phyloP scores from a whole-genome alignment of 2,797 vertebrate species.

The Odontamblyopus rebecca region DNA sequence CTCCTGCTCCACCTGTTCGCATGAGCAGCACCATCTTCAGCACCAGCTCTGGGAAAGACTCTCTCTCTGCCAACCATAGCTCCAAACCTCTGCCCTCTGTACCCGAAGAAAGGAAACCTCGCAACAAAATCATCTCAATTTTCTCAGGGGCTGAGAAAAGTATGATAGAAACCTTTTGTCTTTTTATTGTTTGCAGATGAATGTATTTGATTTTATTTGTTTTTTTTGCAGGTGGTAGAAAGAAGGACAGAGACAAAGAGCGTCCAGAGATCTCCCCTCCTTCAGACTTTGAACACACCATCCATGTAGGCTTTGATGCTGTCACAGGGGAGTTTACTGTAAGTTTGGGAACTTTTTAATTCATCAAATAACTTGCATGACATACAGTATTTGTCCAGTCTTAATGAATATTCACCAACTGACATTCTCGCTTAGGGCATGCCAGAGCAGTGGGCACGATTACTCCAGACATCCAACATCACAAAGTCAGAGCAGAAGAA shows the following conservation, averaged over 20 bases:
- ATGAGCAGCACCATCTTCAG: slow-evolving; percentile 93
- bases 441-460: slow-evolving; percentile 97
- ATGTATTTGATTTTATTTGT: slow-evolving; percentile 4
- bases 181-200: not conserved
- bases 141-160: slow-evolving; percentile 93
- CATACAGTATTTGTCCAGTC: not conserved
- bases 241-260: slow-evolving; percentile 94
- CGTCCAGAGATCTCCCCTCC: slow-evolving; percentile 96
- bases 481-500: slow-evolving; percentile 99
- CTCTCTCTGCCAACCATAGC: slow-evolving; percentile 89
- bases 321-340: slow-evolving; percentile 99
- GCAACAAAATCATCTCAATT: slow-evolving; percentile 96
- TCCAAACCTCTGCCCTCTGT: slow-evolving; percentile 94
- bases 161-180: slow-evolving; percentile 39
- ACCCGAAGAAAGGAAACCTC: slow-evolving; percentile 92
- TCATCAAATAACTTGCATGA: not conserved
- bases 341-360: slow-evolving; percentile 31
- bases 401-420: not conserved
- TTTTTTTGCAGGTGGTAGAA: slow-evolving; percentile 82
- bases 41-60: slow-evolving; percentile 83
- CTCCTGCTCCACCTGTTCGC: slow-evolving; percentile 93
- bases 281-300: slow-evolving; percentile 97
- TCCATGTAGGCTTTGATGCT: slow-evolving; percentile 97
- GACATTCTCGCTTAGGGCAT: slow-evolving; percentile 82
- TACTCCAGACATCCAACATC: slow-evolving; percentile 98